Evolutionary conservation across 1,140 invertebrate genomes (phyloP).

Genomic region (Lasioglossum baleicum): DNA sequence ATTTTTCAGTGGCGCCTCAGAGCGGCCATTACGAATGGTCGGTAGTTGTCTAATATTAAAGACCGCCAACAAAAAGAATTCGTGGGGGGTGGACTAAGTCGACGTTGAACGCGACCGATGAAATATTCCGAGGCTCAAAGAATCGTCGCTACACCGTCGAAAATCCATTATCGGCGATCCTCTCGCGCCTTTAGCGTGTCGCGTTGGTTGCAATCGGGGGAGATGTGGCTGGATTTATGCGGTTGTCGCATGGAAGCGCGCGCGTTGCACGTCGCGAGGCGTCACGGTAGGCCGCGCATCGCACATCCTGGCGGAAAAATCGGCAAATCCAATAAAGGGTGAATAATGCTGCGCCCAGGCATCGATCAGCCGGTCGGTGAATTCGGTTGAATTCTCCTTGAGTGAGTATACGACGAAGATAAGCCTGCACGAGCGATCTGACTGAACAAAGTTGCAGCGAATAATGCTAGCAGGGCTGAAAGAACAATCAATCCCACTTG

Average conservation of each 20-base stretch:
- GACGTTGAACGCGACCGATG: neutral
- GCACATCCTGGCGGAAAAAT: slow-evolving; percentile 59
- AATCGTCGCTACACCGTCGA: neutral
- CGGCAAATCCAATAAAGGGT: slow-evolving; percentile 71
- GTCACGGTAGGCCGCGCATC: slow-evolving; percentile 46
- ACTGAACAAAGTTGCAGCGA: too few relatives aligned
- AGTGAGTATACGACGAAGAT: too few relatives aligned
- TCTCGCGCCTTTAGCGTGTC: neutral
- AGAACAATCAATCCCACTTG: too few relatives aligned
- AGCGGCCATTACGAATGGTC: too few relatives aligned
- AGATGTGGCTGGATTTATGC: slow-evolving; percentile 53
- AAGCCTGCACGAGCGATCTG: too few relatives aligned
- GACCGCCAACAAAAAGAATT: too few relatives aligned
- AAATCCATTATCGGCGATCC: slow-evolving; percentile 31
- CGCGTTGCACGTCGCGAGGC: slow-evolving; percentile 19
- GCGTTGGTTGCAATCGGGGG: slow-evolving; percentile 10
- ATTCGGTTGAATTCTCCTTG: neutral
- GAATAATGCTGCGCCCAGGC: slow-evolving; percentile 65
- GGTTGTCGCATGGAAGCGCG: slow-evolving; percentile 18
- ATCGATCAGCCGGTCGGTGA: slow-evolving; percentile 50
- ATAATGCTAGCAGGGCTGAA: too few relatives aligned
- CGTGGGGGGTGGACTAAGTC: slow-evolving; percentile 1
- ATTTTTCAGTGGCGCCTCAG: too few relatives aligned
- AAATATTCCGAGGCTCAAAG: neutral
- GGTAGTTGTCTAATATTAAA: too few relatives aligned